These are phyloP conservation scores for Oceanites oceanicus DNA, from an alignment of 2,113 vertebrate species.

Conservation along the genomic window DNA sequence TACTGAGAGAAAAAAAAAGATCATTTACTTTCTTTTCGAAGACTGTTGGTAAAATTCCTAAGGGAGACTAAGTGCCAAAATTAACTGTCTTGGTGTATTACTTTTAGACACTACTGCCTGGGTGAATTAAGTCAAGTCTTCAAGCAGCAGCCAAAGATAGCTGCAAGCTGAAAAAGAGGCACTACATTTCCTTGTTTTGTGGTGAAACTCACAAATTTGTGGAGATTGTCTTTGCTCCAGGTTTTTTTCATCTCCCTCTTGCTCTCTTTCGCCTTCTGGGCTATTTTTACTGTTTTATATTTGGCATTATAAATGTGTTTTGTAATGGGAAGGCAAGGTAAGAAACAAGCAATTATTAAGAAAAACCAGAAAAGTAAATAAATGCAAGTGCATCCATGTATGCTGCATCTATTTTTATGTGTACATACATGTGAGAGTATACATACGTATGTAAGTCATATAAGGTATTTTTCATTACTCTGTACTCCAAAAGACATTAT, in stretches of 20 bases:
- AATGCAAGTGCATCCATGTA: not conserved
- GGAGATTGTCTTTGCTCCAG: slow-evolving; percentile 34
- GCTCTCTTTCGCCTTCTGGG: not conserved
- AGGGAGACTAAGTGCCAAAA: slow-evolving; percentile 72
- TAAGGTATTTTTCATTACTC: slow-evolving; percentile 20
- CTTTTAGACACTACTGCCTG: slow-evolving; percentile 65
- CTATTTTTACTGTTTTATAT: slow-evolving; percentile 38
- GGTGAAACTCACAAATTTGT: slow-evolving; percentile 38
- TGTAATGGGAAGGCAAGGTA: slow-evolving; percentile 1
- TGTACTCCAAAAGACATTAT: slow-evolving; percentile 46
- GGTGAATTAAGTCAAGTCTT: slow-evolving; percentile 71
- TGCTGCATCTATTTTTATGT: not conserved
- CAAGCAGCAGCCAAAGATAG: slow-evolving; percentile 56
- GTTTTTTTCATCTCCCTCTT: not conserved
- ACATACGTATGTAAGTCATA: not conserved
- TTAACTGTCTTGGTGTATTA: slow-evolving; percentile 70
- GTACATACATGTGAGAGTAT: not conserved
- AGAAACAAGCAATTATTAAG: slow-evolving; percentile 8
- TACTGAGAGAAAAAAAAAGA: slow-evolving; percentile 29
- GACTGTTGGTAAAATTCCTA: slow-evolving; percentile 74
- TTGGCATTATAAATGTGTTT: slow-evolving; percentile 40
- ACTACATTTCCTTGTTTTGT: slow-evolving; percentile 27
- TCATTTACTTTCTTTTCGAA: slow-evolving; percentile 70
- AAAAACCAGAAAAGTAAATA: slow-evolving; percentile 32
- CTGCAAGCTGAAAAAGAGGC: slow-evolving; percentile 43